Percentiles rank a stretch among this genome's conserved stretches.
phyloP scores from a whole-genome alignment of 2,888 invertebrate genomes.

The Hoplodrina blanda region DNA sequence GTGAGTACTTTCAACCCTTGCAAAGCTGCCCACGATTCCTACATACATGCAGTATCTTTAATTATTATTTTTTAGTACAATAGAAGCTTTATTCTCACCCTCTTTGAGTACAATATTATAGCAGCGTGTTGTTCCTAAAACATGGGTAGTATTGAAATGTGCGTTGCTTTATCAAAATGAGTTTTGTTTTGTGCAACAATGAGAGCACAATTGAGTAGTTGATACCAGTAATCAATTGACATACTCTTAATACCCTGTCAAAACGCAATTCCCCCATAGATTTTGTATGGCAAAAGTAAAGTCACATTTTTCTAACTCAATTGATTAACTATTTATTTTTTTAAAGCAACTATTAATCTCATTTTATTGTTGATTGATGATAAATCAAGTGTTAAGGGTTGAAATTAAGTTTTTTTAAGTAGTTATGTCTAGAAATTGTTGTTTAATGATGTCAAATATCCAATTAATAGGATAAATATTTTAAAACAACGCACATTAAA shows the following conservation, averaged over 20 bases:
- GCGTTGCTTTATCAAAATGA: background rate
- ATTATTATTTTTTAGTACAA: slow-evolving; percentile 18
- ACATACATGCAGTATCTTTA: slow-evolving; percentile 8
- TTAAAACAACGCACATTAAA: slow-evolving; percentile 18
- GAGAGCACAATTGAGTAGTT: background rate
- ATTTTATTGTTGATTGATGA: no score
- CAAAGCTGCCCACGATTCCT: slow-evolving; percentile 5
- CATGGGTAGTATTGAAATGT: slow-evolving; percentile 22
- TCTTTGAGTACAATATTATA: slow-evolving; percentile 35
- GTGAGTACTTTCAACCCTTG: background rate
- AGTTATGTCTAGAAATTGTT: no score
- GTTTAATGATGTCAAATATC: no score
- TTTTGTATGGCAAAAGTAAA: no score
- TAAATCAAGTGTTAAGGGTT: no score
- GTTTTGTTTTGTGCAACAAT: slow-evolving; percentile 15
- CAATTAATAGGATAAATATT: background rate
- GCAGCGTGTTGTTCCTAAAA: slow-evolving; percentile 19
- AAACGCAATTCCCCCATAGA: no score
- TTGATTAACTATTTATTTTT: no score
- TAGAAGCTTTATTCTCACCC: slow-evolving; percentile 44
- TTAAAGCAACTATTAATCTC: no score
- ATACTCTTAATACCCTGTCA: no score
- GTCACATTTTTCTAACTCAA: no score
- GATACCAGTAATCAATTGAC: no score
- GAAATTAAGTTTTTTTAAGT: no score